phyloP scores from a whole-genome alignment of 2,797 vertebrate species.

The Poliocrania exsul region DNA sequence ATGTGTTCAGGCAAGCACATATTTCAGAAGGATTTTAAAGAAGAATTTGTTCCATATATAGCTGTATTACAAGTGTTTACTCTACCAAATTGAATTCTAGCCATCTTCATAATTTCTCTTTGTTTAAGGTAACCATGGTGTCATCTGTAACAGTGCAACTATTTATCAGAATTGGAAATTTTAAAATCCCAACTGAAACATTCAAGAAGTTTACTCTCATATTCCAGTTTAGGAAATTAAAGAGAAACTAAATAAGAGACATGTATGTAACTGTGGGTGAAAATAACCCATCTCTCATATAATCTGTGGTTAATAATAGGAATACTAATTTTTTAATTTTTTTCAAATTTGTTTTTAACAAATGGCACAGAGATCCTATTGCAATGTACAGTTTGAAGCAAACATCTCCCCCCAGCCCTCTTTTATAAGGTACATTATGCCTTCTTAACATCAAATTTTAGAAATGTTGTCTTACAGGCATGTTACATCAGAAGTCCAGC shows the following conservation, averaged over 20 bases:
- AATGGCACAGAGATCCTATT: neutral
- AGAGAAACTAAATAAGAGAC: neutral
- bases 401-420: neutral
- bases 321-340: neutral
- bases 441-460: neutral
- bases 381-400: neutral
- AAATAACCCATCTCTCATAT: neutral
- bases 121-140: neutral
- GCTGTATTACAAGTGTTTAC: neutral
- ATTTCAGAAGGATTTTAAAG: slow-evolving; percentile 30
- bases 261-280: neutral
- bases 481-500: neutral
- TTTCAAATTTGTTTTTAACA: neutral
- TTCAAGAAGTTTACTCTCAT: neutral
- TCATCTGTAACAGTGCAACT: neutral
- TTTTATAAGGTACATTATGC: slow-evolving; percentile 17
- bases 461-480: neutral
- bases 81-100: neutral
- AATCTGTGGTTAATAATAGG: neutral
- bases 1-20: slow-evolving; percentile 21
- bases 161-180: neutral
- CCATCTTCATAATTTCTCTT: neutral
- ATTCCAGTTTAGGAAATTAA: neutral
- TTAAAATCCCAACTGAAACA: neutral
- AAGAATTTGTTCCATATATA: slow-evolving; percentile 6